A percentile compares a stretch with the other conserved stretches of the same genome.
Conservation (phyloP, 2,113 vertebrate genomes). For the Machaerirhynchus nigripectus region DNA sequence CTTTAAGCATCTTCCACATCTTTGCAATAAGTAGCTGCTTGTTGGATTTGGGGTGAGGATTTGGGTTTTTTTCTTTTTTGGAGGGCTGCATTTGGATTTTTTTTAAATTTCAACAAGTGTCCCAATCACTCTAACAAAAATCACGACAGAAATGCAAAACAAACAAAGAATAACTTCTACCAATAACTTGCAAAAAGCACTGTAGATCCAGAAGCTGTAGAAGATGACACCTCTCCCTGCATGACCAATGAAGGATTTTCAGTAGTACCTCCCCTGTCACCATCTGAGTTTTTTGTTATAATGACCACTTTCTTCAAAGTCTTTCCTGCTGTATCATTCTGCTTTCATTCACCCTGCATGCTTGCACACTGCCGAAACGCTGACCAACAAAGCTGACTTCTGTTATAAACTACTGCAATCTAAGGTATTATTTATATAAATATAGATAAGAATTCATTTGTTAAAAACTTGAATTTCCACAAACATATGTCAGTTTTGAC, state of each 20-base stretch:
- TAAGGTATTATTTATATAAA: neutral
- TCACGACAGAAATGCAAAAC: neutral
- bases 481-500: neutral
- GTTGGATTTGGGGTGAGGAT: neutral
- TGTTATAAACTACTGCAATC: neutral
- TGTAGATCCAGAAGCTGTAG: neutral
- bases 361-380: rapidly evolving
- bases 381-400: neutral
- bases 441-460: too few relatives aligned
- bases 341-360: neutral
- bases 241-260: neutral
- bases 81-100: too few relatives aligned
- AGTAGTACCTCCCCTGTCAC: neutral
- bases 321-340: neutral
- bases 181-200: neutral
- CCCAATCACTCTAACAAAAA: neutral
- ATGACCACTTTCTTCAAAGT: neutral
- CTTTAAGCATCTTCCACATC: neutral
- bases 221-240: neutral
- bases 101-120: neutral
- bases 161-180: neutral
- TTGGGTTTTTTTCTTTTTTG: neutral
- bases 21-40: neutral
- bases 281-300: neutral
- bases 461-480: neutral